Evolutionary conservation across 2,888 invertebrate genomes (phyloP).

Genomic region (Drosophila meridionalis): DNA sequence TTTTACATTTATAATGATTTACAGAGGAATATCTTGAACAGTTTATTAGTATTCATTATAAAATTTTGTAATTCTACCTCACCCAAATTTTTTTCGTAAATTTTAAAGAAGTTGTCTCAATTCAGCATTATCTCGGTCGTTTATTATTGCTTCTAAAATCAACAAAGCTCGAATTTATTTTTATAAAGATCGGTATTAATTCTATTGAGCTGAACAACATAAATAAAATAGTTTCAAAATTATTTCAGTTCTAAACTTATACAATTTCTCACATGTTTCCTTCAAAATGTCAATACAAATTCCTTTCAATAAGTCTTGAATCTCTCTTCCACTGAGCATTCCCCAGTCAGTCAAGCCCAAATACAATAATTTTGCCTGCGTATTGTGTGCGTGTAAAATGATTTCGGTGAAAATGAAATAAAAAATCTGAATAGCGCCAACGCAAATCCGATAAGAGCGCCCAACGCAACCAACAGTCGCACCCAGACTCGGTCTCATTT

Average conservation of each 20-base stretch:
- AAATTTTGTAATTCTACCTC: no score
- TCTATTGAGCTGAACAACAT: no score
- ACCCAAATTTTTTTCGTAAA: no score
- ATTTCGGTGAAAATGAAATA: conserved; percentile 62
- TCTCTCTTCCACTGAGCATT: not conserved
- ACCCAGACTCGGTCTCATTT: conserved; percentile 10
- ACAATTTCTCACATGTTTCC: not conserved
- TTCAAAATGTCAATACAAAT: not conserved
- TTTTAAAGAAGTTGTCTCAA: no score
- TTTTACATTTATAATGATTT: no score
- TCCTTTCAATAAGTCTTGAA: not conserved
- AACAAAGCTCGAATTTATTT: no score
- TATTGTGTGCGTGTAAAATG: conserved; percentile 31
- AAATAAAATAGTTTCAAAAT: no score
- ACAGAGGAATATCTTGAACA: no score
- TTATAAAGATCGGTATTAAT: no score
- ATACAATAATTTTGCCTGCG: not conserved
- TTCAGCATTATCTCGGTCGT: no score
- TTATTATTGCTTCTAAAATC: no score
- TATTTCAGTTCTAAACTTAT: not conserved
- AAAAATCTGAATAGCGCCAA: conserved; percentile 60
- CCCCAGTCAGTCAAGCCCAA: not conserved
- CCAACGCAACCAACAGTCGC: conserved; percentile 15
- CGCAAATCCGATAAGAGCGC: conserved; percentile 65
- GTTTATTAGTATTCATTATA: no score